A percentile compares a stretch with the other conserved stretches of the same genome.
These are phyloP conservation scores for Rhynchophorus ferrugineus DNA, from an alignment of 1,140 invertebrate species.

Conservation along the genomic window DNA sequence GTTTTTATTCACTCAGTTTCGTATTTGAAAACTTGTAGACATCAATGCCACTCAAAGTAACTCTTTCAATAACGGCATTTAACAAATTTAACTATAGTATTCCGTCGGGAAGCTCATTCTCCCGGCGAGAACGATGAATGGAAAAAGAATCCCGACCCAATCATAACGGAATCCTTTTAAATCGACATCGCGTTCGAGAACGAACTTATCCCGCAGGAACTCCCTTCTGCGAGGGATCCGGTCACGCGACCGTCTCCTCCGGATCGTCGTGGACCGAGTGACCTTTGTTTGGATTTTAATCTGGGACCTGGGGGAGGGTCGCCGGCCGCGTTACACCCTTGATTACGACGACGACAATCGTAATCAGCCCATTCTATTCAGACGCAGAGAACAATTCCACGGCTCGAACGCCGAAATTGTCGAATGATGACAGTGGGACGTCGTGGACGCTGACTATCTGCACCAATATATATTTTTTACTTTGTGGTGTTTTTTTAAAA, in stretches of 20 bases:
- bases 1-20: no score
- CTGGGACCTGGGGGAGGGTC: constrained; percentile 22
- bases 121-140: no score
- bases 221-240: no score
- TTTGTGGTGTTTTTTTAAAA: background rate
- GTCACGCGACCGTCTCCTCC: background rate
- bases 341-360: constrained; percentile 30
- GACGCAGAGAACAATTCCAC: constrained; percentile 30
- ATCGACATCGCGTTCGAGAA: no score
- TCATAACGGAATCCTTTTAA: no score
- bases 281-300: constrained; percentile 35
- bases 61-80: no score
- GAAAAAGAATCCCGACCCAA: no score
- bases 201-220: background rate
- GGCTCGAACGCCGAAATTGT: constrained; percentile 20
- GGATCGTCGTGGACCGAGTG: constrained; percentile 25
- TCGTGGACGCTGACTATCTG: background rate
- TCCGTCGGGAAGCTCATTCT: no score
- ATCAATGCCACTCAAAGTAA: no score
- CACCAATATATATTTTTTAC: background rate
- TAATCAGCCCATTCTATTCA: constrained; percentile 36
- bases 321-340: constrained; percentile 6
- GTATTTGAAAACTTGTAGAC: no score
- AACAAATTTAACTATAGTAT: no score
- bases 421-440: constrained; percentile 15